Evolutionary conservation across 2,888 invertebrate genomes (phyloP).

Genomic region (Yponomeuta sedellus): DNA sequence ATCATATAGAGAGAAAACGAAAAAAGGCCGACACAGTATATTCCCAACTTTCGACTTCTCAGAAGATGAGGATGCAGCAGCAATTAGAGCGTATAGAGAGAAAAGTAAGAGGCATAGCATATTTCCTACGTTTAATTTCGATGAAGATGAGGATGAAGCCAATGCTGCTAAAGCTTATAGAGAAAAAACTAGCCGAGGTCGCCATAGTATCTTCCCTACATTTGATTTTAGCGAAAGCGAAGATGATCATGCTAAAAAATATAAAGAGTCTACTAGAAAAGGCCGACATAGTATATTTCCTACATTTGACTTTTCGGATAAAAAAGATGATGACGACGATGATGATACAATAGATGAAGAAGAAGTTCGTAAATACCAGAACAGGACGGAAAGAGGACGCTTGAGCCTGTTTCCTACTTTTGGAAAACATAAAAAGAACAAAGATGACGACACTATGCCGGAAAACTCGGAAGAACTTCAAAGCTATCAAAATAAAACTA

Average conservation of each 20-base stretch:
- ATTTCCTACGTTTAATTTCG: conserved; percentile 59
- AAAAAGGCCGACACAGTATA: conserved; percentile 21
- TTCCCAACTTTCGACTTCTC: conserved; percentile 50
- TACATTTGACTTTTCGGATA: conserved; percentile 55
- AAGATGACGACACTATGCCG: conserved; percentile 56
- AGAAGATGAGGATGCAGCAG: conserved; percentile 55
- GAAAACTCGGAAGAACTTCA: conserved; percentile 66
- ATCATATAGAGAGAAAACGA: conserved; percentile 20
- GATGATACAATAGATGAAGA: conserved; percentile 18
- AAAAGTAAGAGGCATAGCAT: conserved; percentile 59
- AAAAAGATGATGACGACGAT: conserved; percentile 44
- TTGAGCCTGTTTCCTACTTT: conserved; percentile 20
- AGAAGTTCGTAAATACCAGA: conserved; percentile 19
- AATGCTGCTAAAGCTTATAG: conserved; percentile 43
- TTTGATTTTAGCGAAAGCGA: conserved; percentile 63
- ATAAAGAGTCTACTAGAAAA: conserved; percentile 56
- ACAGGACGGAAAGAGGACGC: conserved; percentile 18
- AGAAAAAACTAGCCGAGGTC: conserved; percentile 54
- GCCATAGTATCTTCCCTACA: conserved; percentile 60
- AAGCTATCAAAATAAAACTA: conserved; percentile 61
- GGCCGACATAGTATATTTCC: conserved; percentile 66
- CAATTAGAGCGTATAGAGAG: conserved; percentile 43
- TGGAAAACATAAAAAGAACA: conserved; percentile 33
- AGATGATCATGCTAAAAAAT: conserved; percentile 44
- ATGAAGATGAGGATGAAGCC: conserved; percentile 48